Base-by-base conservation (phyloP, 2,888 invertebrate genomes). In the Monochamus alternatus region DNA sequence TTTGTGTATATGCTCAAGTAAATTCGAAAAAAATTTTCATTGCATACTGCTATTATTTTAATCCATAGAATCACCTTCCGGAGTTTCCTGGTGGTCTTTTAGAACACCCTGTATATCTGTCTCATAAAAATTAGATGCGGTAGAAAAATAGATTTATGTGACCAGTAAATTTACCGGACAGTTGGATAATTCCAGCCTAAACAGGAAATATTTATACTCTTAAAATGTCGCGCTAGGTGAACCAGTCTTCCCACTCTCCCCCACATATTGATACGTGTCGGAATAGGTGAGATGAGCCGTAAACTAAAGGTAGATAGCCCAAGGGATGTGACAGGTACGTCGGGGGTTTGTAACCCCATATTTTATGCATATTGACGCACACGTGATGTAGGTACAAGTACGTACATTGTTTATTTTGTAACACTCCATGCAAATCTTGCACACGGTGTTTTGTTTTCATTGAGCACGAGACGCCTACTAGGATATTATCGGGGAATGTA, bases 301-400 rank as follows among this genome's bases (percentile, higher is more conserved):
- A 58, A 67, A 67, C 55, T 67, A 31, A 67, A 67, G 67, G 67
- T 32, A 67, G 67, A 67, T 55, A 67, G 43, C 67, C 47, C 67
- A 55, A 32, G 67, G 55, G 67, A 67, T 38, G 22, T 67, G 67
- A 67, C 58, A 67, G 55, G 38, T 55, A 58, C 66, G 51, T 31
- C 67, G 10, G 43, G 67, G 55, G 67, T 55, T 67, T 8, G 30
- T 67, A 67, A 47, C 67, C 58, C 43, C 58, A 67, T 67, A 67
- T 67, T 67, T 67, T 67, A 67, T 67, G 67, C 58, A 67, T 67
- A 67, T 67, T 67, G 67, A 67, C 43, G 58, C 58, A 58, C 67
- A 67, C 30, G 67, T 55, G 67, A 67, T 67, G 43, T 52, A 67
- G 55, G 67, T 58, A 51, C 67, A 58, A 67, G 67, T 55, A 67